phyloP scores from a whole-genome alignment of 2,113 vertebrate genomes.

The Macroglossus sobrinus region DNA sequence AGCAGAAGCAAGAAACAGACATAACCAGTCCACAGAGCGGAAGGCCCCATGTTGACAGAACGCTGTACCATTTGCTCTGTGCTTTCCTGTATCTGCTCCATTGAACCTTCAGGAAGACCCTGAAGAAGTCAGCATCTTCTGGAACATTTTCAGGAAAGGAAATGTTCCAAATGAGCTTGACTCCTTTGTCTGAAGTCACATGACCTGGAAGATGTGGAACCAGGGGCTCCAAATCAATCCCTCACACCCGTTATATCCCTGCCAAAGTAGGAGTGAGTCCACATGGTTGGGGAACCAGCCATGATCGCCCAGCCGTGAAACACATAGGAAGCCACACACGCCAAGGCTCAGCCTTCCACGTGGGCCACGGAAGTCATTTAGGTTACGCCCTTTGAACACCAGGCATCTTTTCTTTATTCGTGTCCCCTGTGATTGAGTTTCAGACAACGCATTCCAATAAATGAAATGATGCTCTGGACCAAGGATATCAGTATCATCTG shows the following conservation, averaged over 20 bases:
- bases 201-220: background rate
- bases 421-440: background rate
- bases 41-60: background rate
- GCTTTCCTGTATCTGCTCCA: background rate
- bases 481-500: background rate
- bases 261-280: background rate
- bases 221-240: background rate
- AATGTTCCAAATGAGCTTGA: background rate
- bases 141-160: background rate
- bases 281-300: fast-evolving
- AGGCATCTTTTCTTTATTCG: background rate
- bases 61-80: background rate
- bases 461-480: background rate
- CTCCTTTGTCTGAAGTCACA: background rate
- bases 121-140: background rate
- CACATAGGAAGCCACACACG: fast-evolving
- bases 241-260: background rate
- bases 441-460: background rate
- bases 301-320: background rate
- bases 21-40: background rate
- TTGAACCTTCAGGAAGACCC: background rate
- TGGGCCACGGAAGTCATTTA: background rate
- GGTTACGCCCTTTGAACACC: background rate
- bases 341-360: background rate
- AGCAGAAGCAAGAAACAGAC: background rate